These are phyloP conservation scores for Lepilemur ruficaudatus DNA, from an alignment of 2,797 vertebrate genomes.

Conservation along the genomic window DNA sequence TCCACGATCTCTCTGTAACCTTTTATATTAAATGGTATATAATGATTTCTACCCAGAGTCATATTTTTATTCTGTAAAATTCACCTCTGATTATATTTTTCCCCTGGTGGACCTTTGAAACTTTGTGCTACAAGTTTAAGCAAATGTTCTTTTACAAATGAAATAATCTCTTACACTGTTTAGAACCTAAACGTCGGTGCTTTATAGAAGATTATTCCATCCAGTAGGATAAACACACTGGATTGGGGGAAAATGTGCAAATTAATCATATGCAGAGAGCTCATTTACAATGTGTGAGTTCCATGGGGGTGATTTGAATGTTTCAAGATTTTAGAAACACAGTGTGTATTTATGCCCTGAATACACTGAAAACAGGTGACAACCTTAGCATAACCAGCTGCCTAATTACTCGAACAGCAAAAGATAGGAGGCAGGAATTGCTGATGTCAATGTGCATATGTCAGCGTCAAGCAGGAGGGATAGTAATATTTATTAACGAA, in stretches of 20 bases:
- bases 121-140: background rate
- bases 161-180: background rate
- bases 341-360: background rate
- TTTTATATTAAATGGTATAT: background rate
- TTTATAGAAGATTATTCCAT: conserved; percentile 37
- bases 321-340: conserved; percentile 47
- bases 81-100: background rate
- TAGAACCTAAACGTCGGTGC: conserved; percentile 16
- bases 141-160: conserved; percentile 18
- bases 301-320: conserved; percentile 26
- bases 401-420: conserved; percentile 34
- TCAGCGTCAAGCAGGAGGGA: background rate
- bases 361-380: conserved; percentile 48
- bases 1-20: background rate
- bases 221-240: conserved; percentile 35
- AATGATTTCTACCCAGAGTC: background rate
- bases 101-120: background rate
- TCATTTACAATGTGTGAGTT: background rate
- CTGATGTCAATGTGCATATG: background rate
- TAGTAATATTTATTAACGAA: conserved; percentile 53
- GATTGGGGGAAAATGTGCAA: background rate
- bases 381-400: conserved; percentile 51
- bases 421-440: background rate
- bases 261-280: conserved; percentile 56
- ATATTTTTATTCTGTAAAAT: background rate